Evolutionary conservation across 2,888 invertebrate species (phyloP).

Genomic region (Lithodes maja): DNA sequence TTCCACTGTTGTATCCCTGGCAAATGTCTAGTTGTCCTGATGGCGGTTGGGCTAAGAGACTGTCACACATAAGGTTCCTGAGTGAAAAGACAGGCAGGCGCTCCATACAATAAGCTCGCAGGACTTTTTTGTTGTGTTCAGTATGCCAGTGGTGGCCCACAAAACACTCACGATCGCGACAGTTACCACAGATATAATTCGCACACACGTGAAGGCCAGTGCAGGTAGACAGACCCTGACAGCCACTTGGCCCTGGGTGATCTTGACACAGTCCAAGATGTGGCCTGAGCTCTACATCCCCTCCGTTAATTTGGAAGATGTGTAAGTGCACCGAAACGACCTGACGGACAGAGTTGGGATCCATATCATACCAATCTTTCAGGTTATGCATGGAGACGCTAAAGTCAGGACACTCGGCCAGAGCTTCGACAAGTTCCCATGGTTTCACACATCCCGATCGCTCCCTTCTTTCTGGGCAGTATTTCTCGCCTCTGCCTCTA

Average conservation of each 20-base stretch:
- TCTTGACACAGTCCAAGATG: constrained; percentile 23
- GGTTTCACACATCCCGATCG: background rate
- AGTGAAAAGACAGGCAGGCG: constrained; percentile 14
- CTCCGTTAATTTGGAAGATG: constrained; percentile 34
- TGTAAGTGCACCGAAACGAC: constrained; percentile 8
- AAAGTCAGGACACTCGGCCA: constrained; percentile 36
- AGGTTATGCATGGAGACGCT: constrained; percentile 29
- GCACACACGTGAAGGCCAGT: constrained; percentile 45
- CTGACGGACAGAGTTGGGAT: constrained; percentile 17
- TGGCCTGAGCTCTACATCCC: constrained; percentile 35
- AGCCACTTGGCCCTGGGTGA: constrained; percentile 36
- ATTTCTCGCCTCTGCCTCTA: background rate
- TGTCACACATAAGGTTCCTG: constrained; percentile 12
- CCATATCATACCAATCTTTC: constrained; percentile 23
- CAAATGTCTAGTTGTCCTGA: constrained; percentile 41
- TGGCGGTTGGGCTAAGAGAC: background rate
- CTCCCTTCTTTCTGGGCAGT: background rate
- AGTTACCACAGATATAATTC: constrained; percentile 33
- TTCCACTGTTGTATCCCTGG: constrained; percentile 35
- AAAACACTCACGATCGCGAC: constrained; percentile 27
- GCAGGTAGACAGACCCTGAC: constrained; percentile 25
- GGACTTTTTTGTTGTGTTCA: constrained; percentile 50
- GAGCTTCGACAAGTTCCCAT: constrained; percentile 16
- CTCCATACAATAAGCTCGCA: constrained; percentile 36
- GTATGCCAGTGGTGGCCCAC: constrained; percentile 53